Evolutionary conservation across 1,140 invertebrate species (phyloP).

Genomic region (Zaprionus davidi): DNA sequence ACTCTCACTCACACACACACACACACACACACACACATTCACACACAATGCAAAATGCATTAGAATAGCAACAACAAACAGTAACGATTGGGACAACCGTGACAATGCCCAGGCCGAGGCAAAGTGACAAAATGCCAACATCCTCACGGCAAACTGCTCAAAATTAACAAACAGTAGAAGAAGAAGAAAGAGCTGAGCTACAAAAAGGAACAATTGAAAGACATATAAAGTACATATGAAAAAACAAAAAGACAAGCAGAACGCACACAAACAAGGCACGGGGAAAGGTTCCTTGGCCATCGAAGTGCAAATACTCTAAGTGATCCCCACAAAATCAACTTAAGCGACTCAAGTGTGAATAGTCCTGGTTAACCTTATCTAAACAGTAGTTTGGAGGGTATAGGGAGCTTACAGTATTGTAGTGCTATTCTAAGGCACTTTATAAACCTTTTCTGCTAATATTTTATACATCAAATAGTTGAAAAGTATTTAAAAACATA

Average conservation of each 20-base stretch:
- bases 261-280: neutral
- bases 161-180: slow-evolving; percentile 45
- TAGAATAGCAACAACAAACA: slow-evolving; percentile 24
- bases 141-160: slow-evolving; percentile 48
- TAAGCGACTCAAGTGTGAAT: too few relatives aligned
- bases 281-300: too few relatives aligned
- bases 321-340: neutral
- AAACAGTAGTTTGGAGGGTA: too few relatives aligned
- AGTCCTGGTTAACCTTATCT: too few relatives aligned
- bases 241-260: neutral
- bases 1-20: slow-evolving; percentile 4
- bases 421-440: too few relatives aligned
- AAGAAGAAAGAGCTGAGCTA: slow-evolving; percentile 25
- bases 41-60: slow-evolving; percentile 14
- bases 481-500: too few relatives aligned
- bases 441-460: too few relatives aligned
- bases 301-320: neutral
- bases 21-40: neutral
- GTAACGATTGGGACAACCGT: slow-evolving; percentile 14
- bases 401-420: too few relatives aligned
- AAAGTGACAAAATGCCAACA: slow-evolving; percentile 52
- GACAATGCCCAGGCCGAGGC: slow-evolving; percentile 21
- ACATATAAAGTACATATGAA: neutral
- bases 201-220: slow-evolving; percentile 12
- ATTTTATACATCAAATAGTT: too few relatives aligned